A percentile compares a stretch with the other conserved stretches of the same genome.
Conservation (phyloP, 92 coral and sea anemone species). For the Umimayanthus chanpuru region DNA sequence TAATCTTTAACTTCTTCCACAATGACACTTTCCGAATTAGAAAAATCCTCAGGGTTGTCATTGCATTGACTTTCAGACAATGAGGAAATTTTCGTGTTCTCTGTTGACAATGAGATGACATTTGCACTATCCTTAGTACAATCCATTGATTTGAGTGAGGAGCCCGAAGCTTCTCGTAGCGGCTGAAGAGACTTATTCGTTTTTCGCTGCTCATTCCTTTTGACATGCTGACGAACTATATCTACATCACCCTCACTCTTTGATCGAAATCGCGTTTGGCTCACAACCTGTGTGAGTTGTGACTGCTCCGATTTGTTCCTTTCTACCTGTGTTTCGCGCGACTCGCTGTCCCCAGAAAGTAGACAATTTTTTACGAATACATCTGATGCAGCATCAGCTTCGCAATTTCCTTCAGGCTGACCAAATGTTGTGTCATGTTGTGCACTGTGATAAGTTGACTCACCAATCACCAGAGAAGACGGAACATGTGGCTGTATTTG, state of each 20-base stretch:
- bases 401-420: neutral
- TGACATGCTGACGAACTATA: neutral
- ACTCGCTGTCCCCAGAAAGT: neutral
- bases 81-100: neutral
- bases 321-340: neutral
- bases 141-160: neutral
- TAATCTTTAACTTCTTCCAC: neutral
- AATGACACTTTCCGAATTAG: neutral
- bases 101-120: neutral
- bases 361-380: neutral
- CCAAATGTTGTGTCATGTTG: neutral
- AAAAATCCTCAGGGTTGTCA: constrained; percentile 1
- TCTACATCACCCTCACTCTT: constrained; percentile 24
- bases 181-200: neutral
- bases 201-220: too few species aligned
- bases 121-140: neutral
- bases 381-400: neutral
- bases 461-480: neutral
- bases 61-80: neutral
- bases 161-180: neutral
- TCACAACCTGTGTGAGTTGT: neutral
- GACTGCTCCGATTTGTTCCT: neutral
- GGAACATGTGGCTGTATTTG: neutral
- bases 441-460: neutral
- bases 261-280: neutral